Evolutionary conservation across 2,888 invertebrate species (phyloP).

Genomic region (Agrypnus murinus): DNA sequence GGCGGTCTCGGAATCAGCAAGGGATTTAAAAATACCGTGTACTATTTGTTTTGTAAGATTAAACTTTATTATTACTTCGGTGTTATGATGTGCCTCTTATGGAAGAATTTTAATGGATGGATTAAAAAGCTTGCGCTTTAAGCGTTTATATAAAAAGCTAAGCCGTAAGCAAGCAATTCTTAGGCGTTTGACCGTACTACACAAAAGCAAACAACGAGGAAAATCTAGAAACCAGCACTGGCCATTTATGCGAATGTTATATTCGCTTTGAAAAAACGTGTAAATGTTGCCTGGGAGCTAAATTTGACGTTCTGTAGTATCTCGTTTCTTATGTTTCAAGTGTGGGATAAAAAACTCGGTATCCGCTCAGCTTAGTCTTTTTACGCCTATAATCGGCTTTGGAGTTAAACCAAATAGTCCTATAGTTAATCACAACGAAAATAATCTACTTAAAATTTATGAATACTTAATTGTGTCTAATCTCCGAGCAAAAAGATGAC

Average conservation of each 20-base stretch:
- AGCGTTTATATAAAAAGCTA: conserved; percentile 1
- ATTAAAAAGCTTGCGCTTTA: conserved; percentile 16
- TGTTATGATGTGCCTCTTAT: conserved; percentile 16
- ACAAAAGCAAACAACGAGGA: conserved; percentile 12
- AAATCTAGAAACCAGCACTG: conserved; percentile 16
- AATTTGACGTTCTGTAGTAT: conserved; percentile 18
- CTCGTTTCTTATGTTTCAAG: conserved; percentile 14
- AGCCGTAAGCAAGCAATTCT: conserved; percentile 16
- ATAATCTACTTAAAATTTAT: conserved; percentile 13
- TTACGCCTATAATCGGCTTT: conserved; percentile 28
- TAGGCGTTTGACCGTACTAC: conserved; percentile 8
- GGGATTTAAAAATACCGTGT: background rate
- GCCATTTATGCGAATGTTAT: conserved; percentile 5
- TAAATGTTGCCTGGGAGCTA: conserved; percentile 7
- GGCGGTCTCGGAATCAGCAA: background rate
- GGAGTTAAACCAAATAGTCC: conserved; percentile 20
- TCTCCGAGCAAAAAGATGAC: background rate
- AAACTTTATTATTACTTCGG: conserved; percentile 15
- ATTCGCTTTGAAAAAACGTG: conserved; percentile 20
- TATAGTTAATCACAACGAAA: conserved; percentile 8
- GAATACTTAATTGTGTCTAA: conserved; percentile 2
- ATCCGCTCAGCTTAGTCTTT: conserved; percentile 13
- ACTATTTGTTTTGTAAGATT: conserved; percentile 11
- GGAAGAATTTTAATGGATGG: background rate
- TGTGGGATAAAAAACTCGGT: conserved; percentile 1